A percentile compares a stretch with the other conserved stretches of the same genome.
These are phyloP conservation scores for Scaptomyza parva DNA, from an alignment of 2,888 invertebrate genomes.

Conservation along the genomic window DNA sequence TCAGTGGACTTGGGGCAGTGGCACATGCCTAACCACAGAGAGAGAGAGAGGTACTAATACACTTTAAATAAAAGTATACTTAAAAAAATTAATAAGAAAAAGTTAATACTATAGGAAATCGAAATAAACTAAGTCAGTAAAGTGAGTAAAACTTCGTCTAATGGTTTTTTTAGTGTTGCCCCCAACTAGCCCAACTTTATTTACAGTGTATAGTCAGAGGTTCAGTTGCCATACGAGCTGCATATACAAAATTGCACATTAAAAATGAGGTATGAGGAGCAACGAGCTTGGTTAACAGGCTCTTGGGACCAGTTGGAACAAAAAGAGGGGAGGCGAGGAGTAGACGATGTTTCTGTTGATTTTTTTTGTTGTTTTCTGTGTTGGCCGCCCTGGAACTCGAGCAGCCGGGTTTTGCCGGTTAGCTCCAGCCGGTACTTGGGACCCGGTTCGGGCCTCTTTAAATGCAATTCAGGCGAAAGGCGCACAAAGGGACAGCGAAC, in stretches of 20 bases:
- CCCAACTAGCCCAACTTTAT: neutral
- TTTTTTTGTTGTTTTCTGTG: conserved; percentile 38
- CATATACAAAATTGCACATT: conserved; percentile 67
- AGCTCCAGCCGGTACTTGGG: conserved; percentile 16
- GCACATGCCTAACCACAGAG: conserved; percentile 74
- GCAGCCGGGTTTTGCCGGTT: conserved; percentile 11
- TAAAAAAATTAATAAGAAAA: no score
- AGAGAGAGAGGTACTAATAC: neutral
- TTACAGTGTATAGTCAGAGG: conserved; percentile 16
- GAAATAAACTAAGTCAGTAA: neutral
- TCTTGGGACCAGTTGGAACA: neutral
- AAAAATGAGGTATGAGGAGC: conserved; percentile 71
- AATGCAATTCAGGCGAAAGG: conserved; percentile 79
- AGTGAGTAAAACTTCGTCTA: neutral
- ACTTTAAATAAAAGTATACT: neutral
- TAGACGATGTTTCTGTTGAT: conserved; percentile 59
- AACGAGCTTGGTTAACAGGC: conserved; percentile 31
- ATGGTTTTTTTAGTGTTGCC: neutral
- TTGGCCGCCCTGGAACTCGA: conserved; percentile 49
- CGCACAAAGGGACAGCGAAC: conserved; percentile 79
- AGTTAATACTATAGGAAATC: no score
- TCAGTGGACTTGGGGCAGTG: conserved; percentile 55
- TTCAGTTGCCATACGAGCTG: conserved; percentile 12
- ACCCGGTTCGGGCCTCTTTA: conserved; percentile 50
- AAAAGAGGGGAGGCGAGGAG: neutral